Evolutionary conservation across 2,888 invertebrate species (phyloP).

Genomic region (Drosophila rellima): DNA sequence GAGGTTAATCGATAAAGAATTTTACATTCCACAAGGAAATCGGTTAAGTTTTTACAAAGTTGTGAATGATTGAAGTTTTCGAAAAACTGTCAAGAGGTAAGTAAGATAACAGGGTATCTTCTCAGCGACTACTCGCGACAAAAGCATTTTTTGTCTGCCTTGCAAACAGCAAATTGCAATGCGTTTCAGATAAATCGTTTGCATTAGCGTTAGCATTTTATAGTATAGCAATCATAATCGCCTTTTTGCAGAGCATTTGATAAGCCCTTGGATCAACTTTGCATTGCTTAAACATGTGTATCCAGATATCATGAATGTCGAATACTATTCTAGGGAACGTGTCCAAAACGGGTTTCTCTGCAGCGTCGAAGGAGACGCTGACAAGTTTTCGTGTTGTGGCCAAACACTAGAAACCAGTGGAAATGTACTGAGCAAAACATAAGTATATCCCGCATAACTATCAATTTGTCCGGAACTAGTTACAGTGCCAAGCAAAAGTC

Average conservation of each 20-base stretch:
- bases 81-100: too few relatives aligned
- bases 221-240: constrained; percentile 1
- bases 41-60: too few relatives aligned
- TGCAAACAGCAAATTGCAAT: constrained; percentile 20
- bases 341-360: constrained; percentile 19
- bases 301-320: neutral
- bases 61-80: too few relatives aligned
- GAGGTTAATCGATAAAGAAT: too few relatives aligned
- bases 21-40: too few relatives aligned
- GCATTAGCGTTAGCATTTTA: constrained; percentile 21
- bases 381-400: constrained; percentile 7
- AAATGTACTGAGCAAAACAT: constrained; percentile 21
- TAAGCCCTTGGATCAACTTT: constrained; percentile 11
- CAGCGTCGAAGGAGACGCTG: constrained; percentile 9
- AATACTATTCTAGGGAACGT: constrained; percentile 7
- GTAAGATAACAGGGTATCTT: constrained; percentile 12
- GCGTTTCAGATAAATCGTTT: constrained; percentile 25
- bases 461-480: constrained; percentile 12
- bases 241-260: constrained; percentile 20
- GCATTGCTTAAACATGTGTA: constrained; percentile 5
- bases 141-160: neutral
- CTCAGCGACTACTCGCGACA: neutral
- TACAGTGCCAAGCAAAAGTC: constrained; percentile 11
- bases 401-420: constrained; percentile 8
- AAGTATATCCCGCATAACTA: constrained; percentile 13